A percentile compares a stretch with the other conserved stretches of the same genome.
Conservation (phyloP, 2,797 vertebrate species). For the Anguilla pacifica region DNA sequence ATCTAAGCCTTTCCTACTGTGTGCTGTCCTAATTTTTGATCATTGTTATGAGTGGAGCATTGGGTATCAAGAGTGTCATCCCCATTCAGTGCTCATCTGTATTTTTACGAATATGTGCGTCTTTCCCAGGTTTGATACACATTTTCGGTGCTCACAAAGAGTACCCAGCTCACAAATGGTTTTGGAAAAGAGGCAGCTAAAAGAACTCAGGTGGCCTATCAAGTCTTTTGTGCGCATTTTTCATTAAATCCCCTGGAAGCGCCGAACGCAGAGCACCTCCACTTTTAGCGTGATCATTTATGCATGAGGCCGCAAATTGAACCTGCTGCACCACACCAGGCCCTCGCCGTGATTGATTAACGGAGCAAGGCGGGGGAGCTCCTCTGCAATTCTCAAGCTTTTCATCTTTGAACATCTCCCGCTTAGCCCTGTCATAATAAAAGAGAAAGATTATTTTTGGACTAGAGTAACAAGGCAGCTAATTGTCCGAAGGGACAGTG, state of each 20-base stretch:
- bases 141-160: background rate
- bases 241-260: slow-evolving; percentile 40
- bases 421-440: slow-evolving; percentile 52
- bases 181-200: background rate
- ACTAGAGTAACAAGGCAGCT: slow-evolving; percentile 27
- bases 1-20: background rate
- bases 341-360: slow-evolving; percentile 57
- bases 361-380: slow-evolving; percentile 48
- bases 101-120: background rate
- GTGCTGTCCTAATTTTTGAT: background rate
- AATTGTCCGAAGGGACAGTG: background rate
- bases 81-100: background rate
- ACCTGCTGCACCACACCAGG: slow-evolving; percentile 46
- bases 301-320: slow-evolving; percentile 56
- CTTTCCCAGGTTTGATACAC: background rate
- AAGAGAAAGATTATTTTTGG: slow-evolving; percentile 40
- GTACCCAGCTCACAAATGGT: too few relatives aligned
- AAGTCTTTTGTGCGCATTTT: background rate
- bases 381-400: slow-evolving; percentile 52
- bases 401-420: slow-evolving; percentile 40
- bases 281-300: slow-evolving; percentile 61
- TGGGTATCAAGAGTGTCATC: background rate
- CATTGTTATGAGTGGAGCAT: background rate
- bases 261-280: slow-evolving; percentile 32
- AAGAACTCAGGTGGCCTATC: background rate